Evolutionary conservation across 2,797 vertebrate genomes (phyloP).

Genomic region (Catharus ustulatus): DNA sequence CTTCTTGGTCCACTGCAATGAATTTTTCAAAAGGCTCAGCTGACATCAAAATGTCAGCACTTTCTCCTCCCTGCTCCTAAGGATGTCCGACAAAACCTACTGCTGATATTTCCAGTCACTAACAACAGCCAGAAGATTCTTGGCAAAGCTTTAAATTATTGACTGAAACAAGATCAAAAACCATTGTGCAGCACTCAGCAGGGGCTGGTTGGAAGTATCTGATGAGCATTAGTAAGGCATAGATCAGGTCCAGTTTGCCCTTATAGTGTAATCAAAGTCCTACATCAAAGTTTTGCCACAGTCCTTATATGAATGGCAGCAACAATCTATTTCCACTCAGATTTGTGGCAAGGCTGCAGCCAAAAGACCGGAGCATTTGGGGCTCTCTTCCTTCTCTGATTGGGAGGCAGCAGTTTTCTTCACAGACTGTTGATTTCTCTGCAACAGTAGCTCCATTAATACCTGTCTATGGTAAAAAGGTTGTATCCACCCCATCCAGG

Average conservation of each 20-base stretch:
- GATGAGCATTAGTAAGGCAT: background rate
- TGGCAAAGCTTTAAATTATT: background rate
- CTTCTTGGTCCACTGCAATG: background rate
- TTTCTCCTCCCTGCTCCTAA: background rate
- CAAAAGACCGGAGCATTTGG: background rate
- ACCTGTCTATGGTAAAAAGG: slow-evolving; percentile 17
- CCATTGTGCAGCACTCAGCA: background rate
- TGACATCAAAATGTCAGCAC: background rate
- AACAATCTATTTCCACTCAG: background rate
- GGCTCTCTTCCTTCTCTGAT: background rate
- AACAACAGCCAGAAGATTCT: background rate
- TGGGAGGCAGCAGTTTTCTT: slow-evolving; percentile 26
- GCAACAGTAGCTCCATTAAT: slow-evolving; percentile 39
- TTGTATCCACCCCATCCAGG: background rate
- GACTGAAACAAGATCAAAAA: background rate
- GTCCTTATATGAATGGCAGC: background rate
- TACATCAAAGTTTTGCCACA: background rate
- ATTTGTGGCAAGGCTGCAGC: background rate
- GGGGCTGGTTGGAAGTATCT: background rate
- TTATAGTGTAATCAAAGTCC: background rate
- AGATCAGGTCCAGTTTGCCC: background rate
- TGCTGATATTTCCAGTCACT: background rate
- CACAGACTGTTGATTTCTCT: slow-evolving; percentile 40
- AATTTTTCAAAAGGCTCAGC: background rate
- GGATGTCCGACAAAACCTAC: background rate